Conservation (phyloP, 2,113 vertebrate species). For the Charadrius vociferus region DNA sequence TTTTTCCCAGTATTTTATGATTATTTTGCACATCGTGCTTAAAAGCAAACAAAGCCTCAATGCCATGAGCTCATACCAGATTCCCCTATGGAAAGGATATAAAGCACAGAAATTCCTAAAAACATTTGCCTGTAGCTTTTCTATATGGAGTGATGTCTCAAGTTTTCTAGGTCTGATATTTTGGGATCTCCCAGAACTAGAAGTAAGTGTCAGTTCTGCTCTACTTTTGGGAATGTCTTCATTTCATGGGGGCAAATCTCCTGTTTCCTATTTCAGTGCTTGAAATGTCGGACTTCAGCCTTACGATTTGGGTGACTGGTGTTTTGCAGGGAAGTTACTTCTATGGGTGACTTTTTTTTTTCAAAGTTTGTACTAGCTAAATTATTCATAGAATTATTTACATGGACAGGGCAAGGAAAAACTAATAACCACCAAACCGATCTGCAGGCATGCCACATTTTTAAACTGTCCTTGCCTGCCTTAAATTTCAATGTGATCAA, state of each 20-base stretch:
- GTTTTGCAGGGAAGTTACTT: neutral
- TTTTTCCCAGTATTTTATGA: neutral
- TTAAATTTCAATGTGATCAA: neutral
- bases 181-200: constrained; percentile 37
- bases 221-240: constrained; percentile 25
- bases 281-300: neutral
- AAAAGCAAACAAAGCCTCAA: neutral
- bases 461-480: neutral
- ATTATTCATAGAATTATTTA: neutral
- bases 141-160: neutral
- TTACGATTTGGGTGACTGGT: neutral
- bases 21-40: neutral
- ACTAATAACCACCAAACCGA: neutral
- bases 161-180: constrained; percentile 64
- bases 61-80: neutral
- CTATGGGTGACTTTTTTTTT: neutral
- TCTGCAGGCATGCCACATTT: neutral
- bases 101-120: neutral
- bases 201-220: constrained; percentile 48
- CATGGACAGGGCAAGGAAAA: neutral
- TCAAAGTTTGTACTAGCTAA: neutral
- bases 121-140: neutral
- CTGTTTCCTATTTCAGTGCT: neutral
- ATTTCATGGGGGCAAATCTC: neutral
- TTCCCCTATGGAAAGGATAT: neutral